A percentile compares a stretch with the other conserved stretches of the same genome.
phyloP scores from a whole-genome alignment of 2,113 vertebrate species.

The Prionailurus viverrinus region DNA sequence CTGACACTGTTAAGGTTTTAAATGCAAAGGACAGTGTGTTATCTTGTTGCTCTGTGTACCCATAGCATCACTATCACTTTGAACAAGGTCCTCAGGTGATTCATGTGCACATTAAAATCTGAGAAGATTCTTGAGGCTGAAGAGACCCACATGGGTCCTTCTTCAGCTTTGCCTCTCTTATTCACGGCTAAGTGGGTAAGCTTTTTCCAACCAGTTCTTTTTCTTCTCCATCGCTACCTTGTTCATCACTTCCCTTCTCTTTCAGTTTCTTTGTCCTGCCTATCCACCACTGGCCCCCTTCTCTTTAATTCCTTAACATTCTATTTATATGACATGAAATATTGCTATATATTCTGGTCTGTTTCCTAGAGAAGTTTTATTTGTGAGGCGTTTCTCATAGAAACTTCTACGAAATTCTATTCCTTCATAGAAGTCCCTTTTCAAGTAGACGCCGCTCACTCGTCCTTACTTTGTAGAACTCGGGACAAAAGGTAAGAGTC shows the following conservation, averaged over 20 bases:
- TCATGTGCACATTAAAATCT: not conserved
- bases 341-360: not conserved
- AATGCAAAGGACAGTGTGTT: not conserved
- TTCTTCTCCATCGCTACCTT: not conserved
- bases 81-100: not conserved
- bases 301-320: not conserved
- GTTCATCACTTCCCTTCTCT: not conserved
- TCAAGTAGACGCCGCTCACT: not conserved
- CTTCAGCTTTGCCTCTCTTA: not conserved
- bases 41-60: not conserved
- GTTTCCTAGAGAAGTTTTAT: not conserved
- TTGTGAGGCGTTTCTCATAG: too few relatives aligned
- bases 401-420: too few relatives aligned
- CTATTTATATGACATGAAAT: not conserved
- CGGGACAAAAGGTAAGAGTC: not conserved
- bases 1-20: not conserved
- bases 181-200: not conserved
- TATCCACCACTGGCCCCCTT: not conserved
- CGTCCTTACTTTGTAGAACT: not conserved
- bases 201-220: not conserved
- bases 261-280: not conserved
- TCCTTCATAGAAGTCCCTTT: not conserved
- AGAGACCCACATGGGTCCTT: not conserved
- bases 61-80: not conserved
- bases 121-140: not conserved